phyloP scores from a whole-genome alignment of 2,888 invertebrate species.

The Antheraea yamamai region DNA sequence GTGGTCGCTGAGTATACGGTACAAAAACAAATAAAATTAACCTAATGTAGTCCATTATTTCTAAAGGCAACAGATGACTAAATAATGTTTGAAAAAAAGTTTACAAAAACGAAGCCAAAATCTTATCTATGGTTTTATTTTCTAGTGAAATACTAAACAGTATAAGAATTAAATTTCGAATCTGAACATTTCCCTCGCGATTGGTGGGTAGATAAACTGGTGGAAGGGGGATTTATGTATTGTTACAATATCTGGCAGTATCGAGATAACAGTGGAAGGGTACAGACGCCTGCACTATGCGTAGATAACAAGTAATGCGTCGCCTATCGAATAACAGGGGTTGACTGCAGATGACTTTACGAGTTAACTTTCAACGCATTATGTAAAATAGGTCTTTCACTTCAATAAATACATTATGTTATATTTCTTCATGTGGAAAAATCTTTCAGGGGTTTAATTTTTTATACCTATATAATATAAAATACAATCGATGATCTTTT shows the following conservation, averaged over 20 bases:
- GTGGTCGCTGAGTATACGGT: too few relatives aligned
- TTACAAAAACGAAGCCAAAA: neutral
- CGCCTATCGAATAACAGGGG: slow-evolving; percentile 54
- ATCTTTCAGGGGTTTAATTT: neutral
- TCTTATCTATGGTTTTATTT: neutral
- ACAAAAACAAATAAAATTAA: too few relatives aligned
- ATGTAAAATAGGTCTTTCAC: slow-evolving; percentile 49
- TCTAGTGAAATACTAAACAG: neutral
- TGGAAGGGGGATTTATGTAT: slow-evolving; percentile 57
- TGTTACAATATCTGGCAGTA: slow-evolving; percentile 75
- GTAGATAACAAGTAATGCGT: slow-evolving; percentile 71
- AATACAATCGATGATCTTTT: too few relatives aligned
- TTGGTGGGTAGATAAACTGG: slow-evolving; percentile 65
- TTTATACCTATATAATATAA: too few relatives aligned
- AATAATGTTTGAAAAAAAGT: too few relatives aligned
- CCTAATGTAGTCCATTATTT: too few relatives aligned
- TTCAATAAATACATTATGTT: slow-evolving; percentile 38
- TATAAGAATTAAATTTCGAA: slow-evolving; percentile 45
- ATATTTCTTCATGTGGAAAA: neutral
- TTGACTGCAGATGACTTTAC: slow-evolving; percentile 61
- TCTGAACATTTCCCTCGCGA: slow-evolving; percentile 57
- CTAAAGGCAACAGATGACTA: too few relatives aligned
- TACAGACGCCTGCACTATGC: slow-evolving; percentile 64
- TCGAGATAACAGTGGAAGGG: slow-evolving; percentile 70
- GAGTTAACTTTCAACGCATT: slow-evolving; percentile 55